Base-by-base conservation (phyloP, 2,888 invertebrate genomes). In the Acleris sparsana region DNA sequence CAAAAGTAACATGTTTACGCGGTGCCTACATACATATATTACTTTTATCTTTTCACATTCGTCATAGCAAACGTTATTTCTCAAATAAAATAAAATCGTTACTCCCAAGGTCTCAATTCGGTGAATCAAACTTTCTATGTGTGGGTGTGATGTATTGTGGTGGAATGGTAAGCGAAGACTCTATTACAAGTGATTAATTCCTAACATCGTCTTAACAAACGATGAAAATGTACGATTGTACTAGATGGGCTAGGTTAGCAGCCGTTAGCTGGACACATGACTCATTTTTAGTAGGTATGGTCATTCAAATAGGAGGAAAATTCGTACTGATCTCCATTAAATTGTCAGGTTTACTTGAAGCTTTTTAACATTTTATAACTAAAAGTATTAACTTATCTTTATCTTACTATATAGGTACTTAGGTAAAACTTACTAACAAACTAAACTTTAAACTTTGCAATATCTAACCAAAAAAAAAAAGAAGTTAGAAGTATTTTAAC, bases 101-200 rank as follows among this genome's bases (percentile, higher is more conserved):
- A 66, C 61, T n/a, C 53, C 61, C 39, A 39, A 62, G 53, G 66
- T 62, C 66, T 66, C 52, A 62, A 66, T 65, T 56, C 66, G 62
- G 49, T 66, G 61, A 66, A 66, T 66, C 66, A 62, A 61, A 67
- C 63, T 70, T 62, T 68, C 71, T 69, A 67, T 70, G 69, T 68
- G 71, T 72, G 65, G 71, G 70, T 62, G 70, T 56, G 56, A 63
- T 67, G 66, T 66, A 71, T 72, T 67, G 62, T 62, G 61, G 58
- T 58, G 22, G 63, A 69, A 69, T 66, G 62, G 65, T 67, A 65
- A 53, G 63, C 53, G 63, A 79, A 70, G 73, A 73, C 71, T 76
- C 74, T 76, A 79, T 78, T 78, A 76, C 49, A 69, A 53, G 61
- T 77, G 78, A 79, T 76, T 76, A 75, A 77, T 78, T 71, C 44